phyloP scores from a whole-genome alignment of 2,113 vertebrate genomes.

The Equus przewalskii region DNA sequence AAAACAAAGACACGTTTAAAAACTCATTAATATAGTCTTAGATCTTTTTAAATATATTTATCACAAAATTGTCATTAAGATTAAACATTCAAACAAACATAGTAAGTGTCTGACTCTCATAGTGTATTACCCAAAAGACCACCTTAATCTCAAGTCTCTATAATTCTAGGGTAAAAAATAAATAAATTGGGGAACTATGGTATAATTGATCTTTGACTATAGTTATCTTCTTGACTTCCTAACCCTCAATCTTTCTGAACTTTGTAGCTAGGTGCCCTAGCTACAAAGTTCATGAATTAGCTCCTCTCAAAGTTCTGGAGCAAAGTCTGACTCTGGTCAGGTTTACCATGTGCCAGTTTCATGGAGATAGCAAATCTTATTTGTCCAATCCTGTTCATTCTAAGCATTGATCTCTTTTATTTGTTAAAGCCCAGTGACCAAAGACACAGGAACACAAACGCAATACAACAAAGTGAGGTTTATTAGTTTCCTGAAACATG shows the following conservation, averaged over 20 bases:
- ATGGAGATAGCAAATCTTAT: background rate
- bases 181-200: background rate
- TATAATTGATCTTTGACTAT: background rate
- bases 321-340: background rate
- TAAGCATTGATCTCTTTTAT: background rate
- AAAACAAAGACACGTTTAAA: background rate
- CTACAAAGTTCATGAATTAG: background rate
- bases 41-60: background rate
- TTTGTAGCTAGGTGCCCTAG: background rate
- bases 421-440: background rate
- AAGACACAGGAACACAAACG: background rate
- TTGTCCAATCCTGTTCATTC: background rate
- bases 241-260: background rate
- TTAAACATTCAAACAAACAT: background rate
- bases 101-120: background rate
- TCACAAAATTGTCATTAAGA: constrained; percentile 28
- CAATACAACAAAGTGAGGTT: background rate
- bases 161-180: background rate
- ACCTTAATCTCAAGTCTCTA: background rate
- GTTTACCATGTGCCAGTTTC: background rate
- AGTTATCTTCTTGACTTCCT: background rate
- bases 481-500: background rate
- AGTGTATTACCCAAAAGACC: background rate
- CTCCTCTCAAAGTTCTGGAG: background rate
- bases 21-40: background rate